phyloP scores from a whole-genome alignment of 2,888 invertebrate species.

The Acheta domesticus region DNA sequence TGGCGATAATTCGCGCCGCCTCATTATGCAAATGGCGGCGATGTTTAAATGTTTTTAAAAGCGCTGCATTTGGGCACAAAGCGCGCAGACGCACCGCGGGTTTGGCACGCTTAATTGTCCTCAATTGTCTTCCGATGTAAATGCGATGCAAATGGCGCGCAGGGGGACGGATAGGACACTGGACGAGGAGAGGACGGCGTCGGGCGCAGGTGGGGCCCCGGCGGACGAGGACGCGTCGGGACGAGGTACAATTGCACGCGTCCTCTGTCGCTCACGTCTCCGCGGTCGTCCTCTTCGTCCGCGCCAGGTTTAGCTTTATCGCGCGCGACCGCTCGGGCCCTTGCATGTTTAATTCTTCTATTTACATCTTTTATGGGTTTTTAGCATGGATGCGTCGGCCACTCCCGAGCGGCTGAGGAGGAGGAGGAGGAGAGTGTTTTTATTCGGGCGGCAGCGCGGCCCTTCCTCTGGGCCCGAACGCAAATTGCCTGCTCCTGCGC shows the following conservation, averaged over 20 bases:
- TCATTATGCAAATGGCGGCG: background rate
- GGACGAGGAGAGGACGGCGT: background rate
- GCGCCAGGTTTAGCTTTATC: background rate
- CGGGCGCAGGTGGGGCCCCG: no score
- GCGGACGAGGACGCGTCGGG: no score
- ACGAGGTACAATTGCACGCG: no score
- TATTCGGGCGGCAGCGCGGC: background rate
- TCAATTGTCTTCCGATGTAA: constrained; percentile 9
- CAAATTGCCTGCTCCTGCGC: no score
- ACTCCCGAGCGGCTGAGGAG: background rate
- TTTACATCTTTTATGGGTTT: constrained; percentile 5
- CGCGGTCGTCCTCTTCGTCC: no score
- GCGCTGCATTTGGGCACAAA: background rate
- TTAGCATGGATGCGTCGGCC: background rate
- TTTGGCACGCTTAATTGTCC: constrained; percentile 2
- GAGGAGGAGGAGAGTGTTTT: background rate
- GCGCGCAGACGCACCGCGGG: background rate
- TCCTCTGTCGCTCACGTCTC: no score
- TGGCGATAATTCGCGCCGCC: constrained; percentile 7
- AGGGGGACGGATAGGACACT: background rate
- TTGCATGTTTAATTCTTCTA: constrained; percentile 9
- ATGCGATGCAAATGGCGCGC: background rate
- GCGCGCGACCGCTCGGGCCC: background rate
- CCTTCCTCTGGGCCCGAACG: no score
- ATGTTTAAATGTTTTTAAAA: constrained; percentile 18